Evolutionary conservation across 2,888 invertebrate genomes (phyloP), one percentile per base, ranked within the genome.

Genomic region (Drosophila tanythrix): DNA sequence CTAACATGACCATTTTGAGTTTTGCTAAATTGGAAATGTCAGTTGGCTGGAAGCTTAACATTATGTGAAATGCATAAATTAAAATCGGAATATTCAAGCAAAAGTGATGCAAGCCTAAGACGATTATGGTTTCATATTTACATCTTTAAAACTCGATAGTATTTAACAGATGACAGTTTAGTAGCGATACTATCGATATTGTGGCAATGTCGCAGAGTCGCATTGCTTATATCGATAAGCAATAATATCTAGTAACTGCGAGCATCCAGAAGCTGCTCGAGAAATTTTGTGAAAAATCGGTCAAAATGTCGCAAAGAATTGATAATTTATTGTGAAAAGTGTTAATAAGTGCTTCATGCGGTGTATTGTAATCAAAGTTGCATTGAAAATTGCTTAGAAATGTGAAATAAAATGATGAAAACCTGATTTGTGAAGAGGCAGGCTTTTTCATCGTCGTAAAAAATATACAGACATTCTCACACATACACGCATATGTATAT

Each of bases 381-480:
- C 53, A 72, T 69, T 31, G 33, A 53, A 70, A 77, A 72, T 63
- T 69, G 62, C 57, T 21, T 48, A 21, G 69, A 90, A 83, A 76
- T 74, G 69, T 63, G 61, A 76, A 82, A 78, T 82, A 64, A 81
- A 77, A 82, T 72, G 81, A 65, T 72, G 76, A 74, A 90, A 90
- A 91, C 91, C 91, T 82, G 91, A 90, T 87, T 89, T 81, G 59
- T 69, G 74, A 87, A 83, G 73, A 88, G 79, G 84, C 81, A 88
- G 86, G 73, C 89, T 85, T 90, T 79, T 86, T 82, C 88, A 74
- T 79, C 78, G 73, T 83, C 82, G 82, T 85, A 76, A 76, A 84
- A 81, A 70, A 79, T 83, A 72, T 84, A 91, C 81, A 77, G 73
- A 77, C 83, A 78, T 68, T 62, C 76, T 75, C 73, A 69, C 63